Conservation (phyloP, 2,888 invertebrate species). For the Drosophila cognata region DNA sequence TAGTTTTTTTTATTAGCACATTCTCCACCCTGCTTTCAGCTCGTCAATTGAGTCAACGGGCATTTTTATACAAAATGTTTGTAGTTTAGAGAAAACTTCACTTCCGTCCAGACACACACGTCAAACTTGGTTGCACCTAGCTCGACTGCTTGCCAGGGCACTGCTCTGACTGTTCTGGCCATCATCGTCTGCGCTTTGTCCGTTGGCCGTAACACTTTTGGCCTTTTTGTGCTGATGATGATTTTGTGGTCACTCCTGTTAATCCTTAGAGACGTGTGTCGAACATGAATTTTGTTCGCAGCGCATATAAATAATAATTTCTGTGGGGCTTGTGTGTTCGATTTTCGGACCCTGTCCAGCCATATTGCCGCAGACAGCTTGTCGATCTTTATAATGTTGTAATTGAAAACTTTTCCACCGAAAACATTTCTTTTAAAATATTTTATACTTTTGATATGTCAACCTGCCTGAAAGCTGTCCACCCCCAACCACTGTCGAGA, state of each 20-base stretch:
- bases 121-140: slow-evolving; percentile 55
- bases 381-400: slow-evolving; percentile 85
- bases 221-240: slow-evolving; percentile 78
- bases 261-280: slow-evolving; percentile 84
- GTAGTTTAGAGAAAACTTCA: slow-evolving; percentile 53
- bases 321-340: slow-evolving; percentile 31
- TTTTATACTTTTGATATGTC: slow-evolving; percentile 79
- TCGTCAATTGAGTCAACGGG: slow-evolving; percentile 48
- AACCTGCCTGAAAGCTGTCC: slow-evolving; percentile 74
- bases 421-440: slow-evolving; percentile 77
- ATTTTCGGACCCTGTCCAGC: slow-evolving; percentile 48
- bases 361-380: slow-evolving; percentile 83
- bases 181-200: slow-evolving; percentile 48
- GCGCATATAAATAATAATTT: slow-evolving; percentile 83
- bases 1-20: slow-evolving; percentile 11
- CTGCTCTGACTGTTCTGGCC: slow-evolving; percentile 24
- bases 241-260: slow-evolving; percentile 84
- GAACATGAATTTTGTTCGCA: slow-evolving; percentile 83
- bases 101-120: slow-evolving; percentile 51
- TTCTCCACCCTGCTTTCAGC: not conserved
- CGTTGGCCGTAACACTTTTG: slow-evolving; percentile 54
- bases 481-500: slow-evolving; percentile 19
- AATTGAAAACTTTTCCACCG: slow-evolving; percentile 81
- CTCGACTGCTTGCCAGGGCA: not conserved
- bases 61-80: slow-evolving; percentile 55